phyloP scores from a whole-genome alignment of 30 jellyfish, hydroid and myxozoan genomes.

The Hydra vulgaris region DNA sequence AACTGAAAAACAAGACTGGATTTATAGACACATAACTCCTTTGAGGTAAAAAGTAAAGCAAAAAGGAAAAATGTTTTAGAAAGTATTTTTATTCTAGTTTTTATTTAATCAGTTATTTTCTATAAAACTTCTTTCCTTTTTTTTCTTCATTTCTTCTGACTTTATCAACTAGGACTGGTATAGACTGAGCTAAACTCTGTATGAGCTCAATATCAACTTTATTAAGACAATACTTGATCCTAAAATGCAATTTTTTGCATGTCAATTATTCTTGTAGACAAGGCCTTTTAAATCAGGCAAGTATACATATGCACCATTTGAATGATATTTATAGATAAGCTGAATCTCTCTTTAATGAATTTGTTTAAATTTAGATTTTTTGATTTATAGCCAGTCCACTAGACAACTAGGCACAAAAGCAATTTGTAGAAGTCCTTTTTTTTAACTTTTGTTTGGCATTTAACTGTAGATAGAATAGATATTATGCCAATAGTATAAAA shows the following conservation, averaged over 20 bases:
- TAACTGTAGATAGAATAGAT: not conserved
- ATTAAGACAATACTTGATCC: not conserved
- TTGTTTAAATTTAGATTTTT: not conserved
- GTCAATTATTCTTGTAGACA: not conserved
- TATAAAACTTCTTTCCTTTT: not conserved
- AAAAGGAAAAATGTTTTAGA: not conserved
- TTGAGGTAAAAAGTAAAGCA: not conserved
- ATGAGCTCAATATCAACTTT: not conserved
- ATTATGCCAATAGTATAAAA: not conserved
- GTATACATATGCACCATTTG: not conserved
- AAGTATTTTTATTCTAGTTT: not conserved
- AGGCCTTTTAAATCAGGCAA: not conserved
- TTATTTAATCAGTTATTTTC: not conserved
- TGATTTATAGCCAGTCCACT: not conserved
- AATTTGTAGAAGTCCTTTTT: not conserved
- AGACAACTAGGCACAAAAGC: not conserved
- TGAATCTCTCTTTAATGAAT: not conserved
- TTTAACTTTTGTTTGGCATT: not conserved
- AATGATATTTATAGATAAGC: not conserved
- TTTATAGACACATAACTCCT: not conserved
- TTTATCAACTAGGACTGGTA: not conserved
- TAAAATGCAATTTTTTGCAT: not conserved
- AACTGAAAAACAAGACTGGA: slow-evolving; percentile 5
- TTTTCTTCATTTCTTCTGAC: slow-evolving; percentile 6
- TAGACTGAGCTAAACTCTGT: not conserved